These are phyloP conservation scores for Apogon hyalosoma DNA, from an alignment of 2,797 vertebrate species.

Conservation along the genomic window DNA sequence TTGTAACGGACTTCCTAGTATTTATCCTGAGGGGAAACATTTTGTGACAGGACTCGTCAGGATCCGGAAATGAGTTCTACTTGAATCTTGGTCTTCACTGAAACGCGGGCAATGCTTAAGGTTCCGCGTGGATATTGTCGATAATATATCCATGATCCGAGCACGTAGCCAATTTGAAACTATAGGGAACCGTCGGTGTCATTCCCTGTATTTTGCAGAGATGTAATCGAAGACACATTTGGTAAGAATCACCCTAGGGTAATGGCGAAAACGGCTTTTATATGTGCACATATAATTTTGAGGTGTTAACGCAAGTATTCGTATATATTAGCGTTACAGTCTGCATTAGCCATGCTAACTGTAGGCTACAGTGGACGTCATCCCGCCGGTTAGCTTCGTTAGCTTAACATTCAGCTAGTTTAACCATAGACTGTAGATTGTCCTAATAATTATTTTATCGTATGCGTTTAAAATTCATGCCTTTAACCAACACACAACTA, in stretches of 20 bases:
- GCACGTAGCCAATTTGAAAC: background rate
- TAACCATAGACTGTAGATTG: no score
- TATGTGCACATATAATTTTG: no score
- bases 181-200: background rate
- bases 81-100: background rate
- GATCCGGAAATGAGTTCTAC: conserved; percentile 1
- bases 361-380: conserved; percentile 6
- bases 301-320: background rate
- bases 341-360: background rate
- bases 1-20: conserved; percentile 15
- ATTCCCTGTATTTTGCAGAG: background rate
- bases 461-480: background rate
- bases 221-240: conserved; percentile 12
- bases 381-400: background rate
- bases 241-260: background rate
- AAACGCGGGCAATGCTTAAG: conserved; percentile 4
- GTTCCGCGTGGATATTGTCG: conserved; percentile 40
- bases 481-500: background rate
- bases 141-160: background rate
- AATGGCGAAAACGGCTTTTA: no score
- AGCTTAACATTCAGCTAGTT: background rate
- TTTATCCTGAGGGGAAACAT: conserved; percentile 17
- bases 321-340: background rate
- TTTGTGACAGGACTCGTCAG: conserved; percentile 13
- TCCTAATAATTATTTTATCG: background rate